Evolutionary conservation across 2,888 invertebrate species (phyloP).

Genomic region (Chrysolina oricalcia): DNA sequence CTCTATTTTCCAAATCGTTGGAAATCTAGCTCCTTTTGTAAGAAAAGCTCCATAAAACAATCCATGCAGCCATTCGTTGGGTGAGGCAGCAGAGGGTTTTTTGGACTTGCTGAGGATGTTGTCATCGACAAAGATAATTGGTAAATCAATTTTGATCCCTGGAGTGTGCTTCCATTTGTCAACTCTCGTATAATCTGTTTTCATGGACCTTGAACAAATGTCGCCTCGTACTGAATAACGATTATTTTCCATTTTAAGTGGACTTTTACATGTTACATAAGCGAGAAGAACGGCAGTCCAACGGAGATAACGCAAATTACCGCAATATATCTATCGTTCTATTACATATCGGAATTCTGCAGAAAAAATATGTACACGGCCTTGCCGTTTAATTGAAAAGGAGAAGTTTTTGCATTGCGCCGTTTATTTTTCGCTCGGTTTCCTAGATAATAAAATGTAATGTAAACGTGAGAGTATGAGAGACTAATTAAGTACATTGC

Average conservation of each 20-base stretch:
- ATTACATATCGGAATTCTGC: constrained; percentile 26
- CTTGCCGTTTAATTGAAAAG: constrained; percentile 30
- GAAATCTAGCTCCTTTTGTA: too few species aligned
- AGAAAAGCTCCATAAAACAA: too few species aligned
- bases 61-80: too few species aligned
- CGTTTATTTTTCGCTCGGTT: constrained; percentile 3
- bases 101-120: too few species aligned
- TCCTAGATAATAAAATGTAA: constrained; percentile 25
- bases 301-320: constrained; percentile 27
- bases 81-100: too few species aligned
- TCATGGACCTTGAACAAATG: constrained; percentile 4
- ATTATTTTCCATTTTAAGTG: constrained; percentile 18
- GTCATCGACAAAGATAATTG: too few species aligned
- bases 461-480: background rate
- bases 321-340: constrained; percentile 25
- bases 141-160: too few species aligned
- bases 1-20: too few species aligned
- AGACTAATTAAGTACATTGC: background rate
- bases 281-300: constrained; percentile 27
- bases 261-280: constrained; percentile 25
- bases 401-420: constrained; percentile 14
- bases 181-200: background rate
- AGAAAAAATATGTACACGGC: constrained; percentile 14
- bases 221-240: constrained; percentile 14
- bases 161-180: background rate